phyloP scores from a whole-genome alignment of 1,140 invertebrate genomes.

The Bombus balteatus region DNA sequence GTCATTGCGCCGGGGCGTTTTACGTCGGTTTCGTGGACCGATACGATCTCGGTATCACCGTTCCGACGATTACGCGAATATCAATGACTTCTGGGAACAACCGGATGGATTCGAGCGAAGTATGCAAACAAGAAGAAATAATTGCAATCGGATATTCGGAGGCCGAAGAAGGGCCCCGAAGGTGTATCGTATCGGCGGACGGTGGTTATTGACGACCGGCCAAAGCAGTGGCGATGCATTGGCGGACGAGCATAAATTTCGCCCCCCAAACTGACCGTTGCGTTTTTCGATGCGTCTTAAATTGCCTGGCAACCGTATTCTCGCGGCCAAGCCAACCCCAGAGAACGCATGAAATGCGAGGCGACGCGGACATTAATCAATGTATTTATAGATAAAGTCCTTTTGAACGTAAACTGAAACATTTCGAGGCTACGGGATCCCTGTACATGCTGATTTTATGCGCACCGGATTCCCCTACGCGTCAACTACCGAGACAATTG shows the following conservation, averaged over 20 bases:
- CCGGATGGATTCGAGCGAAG: conserved; percentile 49
- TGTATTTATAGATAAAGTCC: conserved; percentile 49
- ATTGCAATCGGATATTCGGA: conserved; percentile 76
- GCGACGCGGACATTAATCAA: conserved; percentile 40
- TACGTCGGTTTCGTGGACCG: conserved; percentile 22
- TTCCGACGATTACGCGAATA: conserved; percentile 52
- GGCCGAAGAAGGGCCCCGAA: conserved; percentile 63
- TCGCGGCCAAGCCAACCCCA: conserved; percentile 18
- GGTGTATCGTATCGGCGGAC: conserved; percentile 71
- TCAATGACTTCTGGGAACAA: conserved; percentile 50
- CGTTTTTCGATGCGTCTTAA: conserved; percentile 58
- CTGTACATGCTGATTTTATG: neutral
- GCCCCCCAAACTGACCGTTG: conserved; percentile 46
- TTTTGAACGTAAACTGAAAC: conserved; percentile 29
- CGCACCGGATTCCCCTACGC: neutral
- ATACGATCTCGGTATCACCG: conserved; percentile 46
- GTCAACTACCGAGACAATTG: neutral
- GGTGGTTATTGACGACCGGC: conserved; percentile 72
- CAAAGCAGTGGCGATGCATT: conserved; percentile 70
- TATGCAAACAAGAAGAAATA: conserved; percentile 72
- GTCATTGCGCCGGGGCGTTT: conserved; percentile 14
- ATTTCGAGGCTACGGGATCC: neutral
- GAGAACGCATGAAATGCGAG: conserved; percentile 38
- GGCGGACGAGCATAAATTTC: conserved; percentile 71
- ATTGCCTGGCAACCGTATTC: conserved; percentile 56